A percentile compares a stretch with the other conserved stretches of the same genome.
Evolutionary conservation across 2,888 invertebrate species (phyloP).

Genomic region (Rhingia campestris): DNA sequence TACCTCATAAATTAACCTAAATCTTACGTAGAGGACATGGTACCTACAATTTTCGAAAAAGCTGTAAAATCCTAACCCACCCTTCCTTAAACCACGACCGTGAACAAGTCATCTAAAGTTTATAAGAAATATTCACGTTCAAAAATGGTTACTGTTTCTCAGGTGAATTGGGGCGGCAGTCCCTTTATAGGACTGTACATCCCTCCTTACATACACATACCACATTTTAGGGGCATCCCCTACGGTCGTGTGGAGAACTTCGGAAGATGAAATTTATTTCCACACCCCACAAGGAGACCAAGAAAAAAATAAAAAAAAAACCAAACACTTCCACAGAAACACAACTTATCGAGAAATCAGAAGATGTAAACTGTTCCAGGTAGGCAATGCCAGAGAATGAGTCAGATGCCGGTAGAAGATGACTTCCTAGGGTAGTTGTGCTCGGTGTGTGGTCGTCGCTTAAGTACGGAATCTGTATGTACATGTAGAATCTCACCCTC

Average conservation of each 20-base stretch:
- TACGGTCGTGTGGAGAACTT: conserved; percentile 39
- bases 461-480: conserved; percentile 35
- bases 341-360: conserved; percentile 71
- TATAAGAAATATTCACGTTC: conserved; percentile 48
- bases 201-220: conserved; percentile 13
- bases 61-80: conserved; percentile 30
- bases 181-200: conserved; percentile 37
- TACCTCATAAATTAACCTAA: conserved; percentile 71
- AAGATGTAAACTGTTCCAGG: conserved; percentile 66
- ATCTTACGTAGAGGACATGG: conserved; percentile 34
- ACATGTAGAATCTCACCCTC: neutral
- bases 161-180: conserved; percentile 48
- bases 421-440: conserved; percentile 38
- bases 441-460: conserved; percentile 42
- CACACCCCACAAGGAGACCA: conserved; percentile 8
- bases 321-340: conserved; percentile 48
- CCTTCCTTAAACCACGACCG: conserved; percentile 26
- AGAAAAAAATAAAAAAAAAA: neutral
- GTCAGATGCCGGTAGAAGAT: neutral
- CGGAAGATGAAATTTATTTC: conserved; percentile 64
- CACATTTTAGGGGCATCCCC: conserved; percentile 32
- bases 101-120: conserved; percentile 31
- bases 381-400: neutral
- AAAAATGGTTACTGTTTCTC: conserved; percentile 50
- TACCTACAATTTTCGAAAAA: conserved; percentile 42